These are phyloP conservation scores for Otolemur garnettii DNA, from an alignment of 2,113 vertebrate species.

Conservation along the genomic window DNA sequence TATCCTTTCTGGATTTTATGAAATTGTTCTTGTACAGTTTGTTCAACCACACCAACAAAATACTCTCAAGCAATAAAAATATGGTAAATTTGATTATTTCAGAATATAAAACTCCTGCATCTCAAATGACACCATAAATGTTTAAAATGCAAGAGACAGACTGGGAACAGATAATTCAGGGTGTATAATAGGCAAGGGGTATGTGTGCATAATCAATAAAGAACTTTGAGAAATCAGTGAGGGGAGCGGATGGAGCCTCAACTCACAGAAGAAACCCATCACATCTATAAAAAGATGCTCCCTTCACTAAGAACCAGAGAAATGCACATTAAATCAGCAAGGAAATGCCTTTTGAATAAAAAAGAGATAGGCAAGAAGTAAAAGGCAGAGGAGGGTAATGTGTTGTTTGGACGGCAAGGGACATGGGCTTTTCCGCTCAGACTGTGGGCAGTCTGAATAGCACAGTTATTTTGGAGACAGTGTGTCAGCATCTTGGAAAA, in stretches of 20 bases:
- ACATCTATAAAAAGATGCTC: not conserved
- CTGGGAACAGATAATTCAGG: not conserved
- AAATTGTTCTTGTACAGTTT: not conserved
- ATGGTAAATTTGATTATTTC: not conserved
- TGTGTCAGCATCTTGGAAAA: not conserved
- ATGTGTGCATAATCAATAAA: not conserved
- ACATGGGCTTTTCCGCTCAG: too few species aligned
- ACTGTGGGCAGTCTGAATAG: rapidly evolving
- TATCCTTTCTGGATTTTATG: not conserved
- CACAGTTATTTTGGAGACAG: rapidly evolving
- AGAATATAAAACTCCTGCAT: not conserved
- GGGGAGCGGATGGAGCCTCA: not conserved
- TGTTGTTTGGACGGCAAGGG: not conserved
- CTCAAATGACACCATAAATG: not conserved
- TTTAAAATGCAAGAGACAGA: not conserved
- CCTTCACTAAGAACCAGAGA: not conserved
- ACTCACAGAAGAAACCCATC: not conserved
- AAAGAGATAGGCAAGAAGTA: rapidly evolving
- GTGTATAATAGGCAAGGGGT: not conserved
- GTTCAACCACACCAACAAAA: not conserved
- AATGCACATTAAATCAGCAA: not conserved
- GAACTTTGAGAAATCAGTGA: not conserved
- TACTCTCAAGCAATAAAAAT: not conserved
- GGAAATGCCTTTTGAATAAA: not conserved
- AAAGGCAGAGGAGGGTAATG: rapidly evolving